These are phyloP conservation scores for Cydia amplana DNA, from an alignment of 1,140 invertebrate genomes.

Conservation along the genomic window DNA sequence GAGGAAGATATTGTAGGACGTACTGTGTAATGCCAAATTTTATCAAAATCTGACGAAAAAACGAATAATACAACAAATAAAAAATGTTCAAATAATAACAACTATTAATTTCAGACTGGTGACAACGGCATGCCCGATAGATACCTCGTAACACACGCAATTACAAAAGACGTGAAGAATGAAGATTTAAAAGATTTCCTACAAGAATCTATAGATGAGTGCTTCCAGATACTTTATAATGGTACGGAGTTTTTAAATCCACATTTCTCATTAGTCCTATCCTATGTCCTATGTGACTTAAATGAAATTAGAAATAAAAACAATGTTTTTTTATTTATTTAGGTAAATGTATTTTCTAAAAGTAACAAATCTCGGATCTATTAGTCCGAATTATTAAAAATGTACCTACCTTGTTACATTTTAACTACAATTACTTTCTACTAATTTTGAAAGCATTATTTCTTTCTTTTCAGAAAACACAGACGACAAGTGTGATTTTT, in stretches of 20 bases:
- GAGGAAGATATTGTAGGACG: no score
- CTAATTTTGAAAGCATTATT: background rate
- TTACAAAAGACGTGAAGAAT: conserved; percentile 78
- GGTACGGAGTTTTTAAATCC: conserved; percentile 41
- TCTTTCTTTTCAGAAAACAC: conserved; percentile 59
- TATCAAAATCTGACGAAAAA: no score
- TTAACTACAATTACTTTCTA: no score
- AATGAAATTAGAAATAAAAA: no score
- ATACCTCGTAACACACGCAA: conserved; percentile 77
- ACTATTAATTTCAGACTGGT: conserved; percentile 63
- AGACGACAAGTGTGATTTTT: conserved; percentile 78
- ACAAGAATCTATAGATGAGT: conserved; percentile 80
- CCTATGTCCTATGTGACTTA: background rate
- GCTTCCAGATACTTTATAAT: conserved; percentile 79
- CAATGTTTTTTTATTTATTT: no score
- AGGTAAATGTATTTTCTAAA: no score
- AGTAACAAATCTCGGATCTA: no score
- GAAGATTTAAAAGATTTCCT: conserved; percentile 79
- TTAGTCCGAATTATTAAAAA: no score
- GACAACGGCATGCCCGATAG: conserved; percentile 78
- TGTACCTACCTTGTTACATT: no score
- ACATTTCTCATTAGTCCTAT: background rate
- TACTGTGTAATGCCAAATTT: no score
- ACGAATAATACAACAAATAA: no score
- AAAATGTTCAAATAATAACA: no score